A percentile compares a stretch with the other conserved stretches of the same genome.
Evolutionary conservation across 2,797 vertebrate genomes (phyloP).

Genomic region (Cynopterus sphinx): DNA sequence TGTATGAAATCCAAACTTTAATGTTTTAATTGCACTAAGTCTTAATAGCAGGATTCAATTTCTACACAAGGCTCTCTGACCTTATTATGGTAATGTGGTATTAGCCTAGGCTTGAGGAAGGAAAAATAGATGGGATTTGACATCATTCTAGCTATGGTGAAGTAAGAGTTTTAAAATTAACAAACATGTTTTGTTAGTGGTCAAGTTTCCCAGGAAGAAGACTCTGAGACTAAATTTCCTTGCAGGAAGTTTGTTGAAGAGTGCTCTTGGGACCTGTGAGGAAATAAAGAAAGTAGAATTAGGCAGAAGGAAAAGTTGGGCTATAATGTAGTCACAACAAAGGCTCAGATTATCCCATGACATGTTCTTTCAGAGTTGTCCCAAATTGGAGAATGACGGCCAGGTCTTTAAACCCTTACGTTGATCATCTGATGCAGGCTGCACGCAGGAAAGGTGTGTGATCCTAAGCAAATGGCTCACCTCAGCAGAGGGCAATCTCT

Average conservation of each 20-base stretch:
- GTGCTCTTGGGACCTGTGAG: background rate
- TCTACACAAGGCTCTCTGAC: background rate
- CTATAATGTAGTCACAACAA: background rate
- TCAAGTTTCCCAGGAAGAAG: constrained; percentile 33
- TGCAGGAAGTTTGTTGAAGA: background rate
- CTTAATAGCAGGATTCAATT: constrained; percentile 36
- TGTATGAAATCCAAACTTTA: background rate
- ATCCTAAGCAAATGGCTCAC: background rate
- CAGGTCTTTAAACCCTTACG: background rate
- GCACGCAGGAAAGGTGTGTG: background rate
- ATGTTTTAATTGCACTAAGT: background rate
- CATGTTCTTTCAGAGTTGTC: background rate
- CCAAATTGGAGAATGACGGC: background rate
- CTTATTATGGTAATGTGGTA: background rate
- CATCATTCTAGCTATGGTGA: background rate
- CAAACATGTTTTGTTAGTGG: background rate
- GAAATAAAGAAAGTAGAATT: background rate
- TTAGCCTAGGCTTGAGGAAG: background rate
- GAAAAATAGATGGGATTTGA: constrained; percentile 2
- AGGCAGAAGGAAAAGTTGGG: background rate
- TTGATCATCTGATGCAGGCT: background rate
- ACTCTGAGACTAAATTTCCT: constrained; percentile 1
- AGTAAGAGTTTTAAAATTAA: constrained; percentile 61
- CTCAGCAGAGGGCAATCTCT: background rate
- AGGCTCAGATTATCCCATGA: background rate